Base-by-base conservation (phyloP, 2,113 vertebrate genomes). In the Dendrocopos noguchii region DNA sequence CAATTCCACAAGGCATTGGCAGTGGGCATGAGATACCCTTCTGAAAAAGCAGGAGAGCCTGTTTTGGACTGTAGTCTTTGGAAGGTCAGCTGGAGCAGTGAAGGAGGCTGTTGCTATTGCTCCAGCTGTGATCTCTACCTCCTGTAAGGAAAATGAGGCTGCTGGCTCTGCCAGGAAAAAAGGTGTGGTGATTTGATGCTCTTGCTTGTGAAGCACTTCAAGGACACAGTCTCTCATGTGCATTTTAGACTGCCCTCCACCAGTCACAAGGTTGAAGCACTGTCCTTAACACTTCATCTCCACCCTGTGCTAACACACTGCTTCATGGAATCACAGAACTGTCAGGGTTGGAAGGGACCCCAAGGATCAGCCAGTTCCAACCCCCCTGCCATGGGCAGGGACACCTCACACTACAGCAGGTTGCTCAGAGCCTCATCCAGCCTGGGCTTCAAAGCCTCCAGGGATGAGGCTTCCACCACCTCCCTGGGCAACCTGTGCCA, bases 91-190 rank as follows among this genome's bases (percentile, higher is more conserved):
- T 63, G 61, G 42, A 85, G 44, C 39, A 82, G 21, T 8, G 56
- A 82, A 24, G 44, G 17, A 85, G 29, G 56, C 10, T 77, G 50
- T 36, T 44, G 42, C 42, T 44, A 44, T 44, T 44, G 34, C 31
- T 46, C 94, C 67, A 60, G 79, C 67, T 87, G 12, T 50, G 77
- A 66, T 36, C 27, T 34, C 71, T 47, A 27, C 27, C 55, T 92
- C 19, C 52, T 87, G 55, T 63, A 55, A 39, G 39, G 39, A 84
- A 39, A 91, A 80, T 34, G 72, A 82, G 18, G 63, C 31, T 78
- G 31, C 33, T 78, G 14, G 15, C 44, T 94, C 72, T 80, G 64
- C 56, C 67, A 88, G 64, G 64, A 72, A 90, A 91, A 93, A 70
- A 11, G 64, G 80, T 56, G 55, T 64, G 68, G 77, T 79, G 73